Conservation (phyloP, 2,888 invertebrate genomes). For the Pterobdella sp. region DNA sequence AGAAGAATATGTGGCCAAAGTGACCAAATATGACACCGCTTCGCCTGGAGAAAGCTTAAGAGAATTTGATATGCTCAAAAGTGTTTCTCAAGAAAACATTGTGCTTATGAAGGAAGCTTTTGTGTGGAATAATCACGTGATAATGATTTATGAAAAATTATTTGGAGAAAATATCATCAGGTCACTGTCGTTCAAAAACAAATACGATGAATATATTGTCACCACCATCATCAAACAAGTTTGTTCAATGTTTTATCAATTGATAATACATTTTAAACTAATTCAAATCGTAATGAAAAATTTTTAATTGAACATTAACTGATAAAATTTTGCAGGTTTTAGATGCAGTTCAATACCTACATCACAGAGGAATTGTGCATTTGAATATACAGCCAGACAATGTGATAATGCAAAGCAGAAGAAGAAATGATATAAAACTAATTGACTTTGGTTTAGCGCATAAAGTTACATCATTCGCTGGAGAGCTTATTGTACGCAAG, state of each 20-base stretch:
- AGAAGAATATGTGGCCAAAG: slow-evolving; percentile 63
- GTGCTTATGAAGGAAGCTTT: slow-evolving; percentile 55
- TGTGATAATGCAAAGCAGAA: slow-evolving; percentile 73
- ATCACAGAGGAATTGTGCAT: slow-evolving; percentile 69
- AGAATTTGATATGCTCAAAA: slow-evolving; percentile 71
- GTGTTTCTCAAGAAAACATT: slow-evolving; percentile 71
- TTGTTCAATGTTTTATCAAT: background rate
- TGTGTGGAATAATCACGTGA: slow-evolving; percentile 49
- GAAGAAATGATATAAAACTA: slow-evolving; percentile 63
- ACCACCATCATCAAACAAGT: slow-evolving; percentile 75
- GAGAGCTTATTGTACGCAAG: slow-evolving; percentile 38
- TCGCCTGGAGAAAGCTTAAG: slow-evolving; percentile 58
- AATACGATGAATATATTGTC: slow-evolving; percentile 85
- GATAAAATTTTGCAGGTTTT: slow-evolving; percentile 33
- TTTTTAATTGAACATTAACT: background rate
- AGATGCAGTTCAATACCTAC: slow-evolving; percentile 84
- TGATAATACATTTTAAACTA: background rate
- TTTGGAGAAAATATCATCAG: slow-evolving; percentile 86
- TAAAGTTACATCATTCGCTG: slow-evolving; percentile 40
- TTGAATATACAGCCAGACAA: slow-evolving; percentile 73
- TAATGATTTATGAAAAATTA: slow-evolving; percentile 53
- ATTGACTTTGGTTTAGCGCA: slow-evolving; percentile 83
- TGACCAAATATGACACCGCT: slow-evolving; percentile 51
- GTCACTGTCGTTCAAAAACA: slow-evolving; percentile 76
- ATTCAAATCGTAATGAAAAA: background rate